Conservation (phyloP, 1,140 invertebrate species). For the Lepidurus apus region DNA sequence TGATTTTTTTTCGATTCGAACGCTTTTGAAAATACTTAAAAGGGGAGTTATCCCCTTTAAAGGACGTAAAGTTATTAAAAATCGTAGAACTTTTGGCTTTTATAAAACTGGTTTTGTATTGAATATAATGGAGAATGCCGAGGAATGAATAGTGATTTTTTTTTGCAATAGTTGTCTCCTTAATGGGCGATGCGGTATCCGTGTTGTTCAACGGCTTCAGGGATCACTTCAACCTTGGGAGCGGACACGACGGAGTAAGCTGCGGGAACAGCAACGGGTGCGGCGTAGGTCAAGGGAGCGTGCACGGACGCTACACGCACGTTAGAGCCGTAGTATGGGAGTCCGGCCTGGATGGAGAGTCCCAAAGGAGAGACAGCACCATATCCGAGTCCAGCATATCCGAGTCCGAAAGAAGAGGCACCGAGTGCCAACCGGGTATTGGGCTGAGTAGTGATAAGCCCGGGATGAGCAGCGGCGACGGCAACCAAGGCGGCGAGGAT, state of each 20-base stretch:
- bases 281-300: conserved; percentile 35
- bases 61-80: no score
- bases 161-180: neutral
- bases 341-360: neutral
- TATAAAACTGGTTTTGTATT: no score
- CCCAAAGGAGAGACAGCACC: no score
- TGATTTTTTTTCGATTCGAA: no score
- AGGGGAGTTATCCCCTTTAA: no score
- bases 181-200: conserved; percentile 45
- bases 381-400: neutral
- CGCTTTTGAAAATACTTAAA: no score
- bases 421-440: neutral
- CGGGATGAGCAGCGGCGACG: neutral
- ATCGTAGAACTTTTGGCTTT: no score
- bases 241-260: conserved; percentile 40
- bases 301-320: conserved; percentile 25
- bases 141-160: neutral
- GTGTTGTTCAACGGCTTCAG: conserved; percentile 48
- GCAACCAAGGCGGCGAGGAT: neutral
- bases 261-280: conserved; percentile 37
- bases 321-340: neutral
- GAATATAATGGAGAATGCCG: neutral
- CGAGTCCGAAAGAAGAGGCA: neutral
- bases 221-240: conserved; percentile 44
- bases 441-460: neutral